These are phyloP conservation scores for Pteropus alecto DNA, from an alignment of 2,113 vertebrate genomes.

Conservation along the genomic window DNA sequence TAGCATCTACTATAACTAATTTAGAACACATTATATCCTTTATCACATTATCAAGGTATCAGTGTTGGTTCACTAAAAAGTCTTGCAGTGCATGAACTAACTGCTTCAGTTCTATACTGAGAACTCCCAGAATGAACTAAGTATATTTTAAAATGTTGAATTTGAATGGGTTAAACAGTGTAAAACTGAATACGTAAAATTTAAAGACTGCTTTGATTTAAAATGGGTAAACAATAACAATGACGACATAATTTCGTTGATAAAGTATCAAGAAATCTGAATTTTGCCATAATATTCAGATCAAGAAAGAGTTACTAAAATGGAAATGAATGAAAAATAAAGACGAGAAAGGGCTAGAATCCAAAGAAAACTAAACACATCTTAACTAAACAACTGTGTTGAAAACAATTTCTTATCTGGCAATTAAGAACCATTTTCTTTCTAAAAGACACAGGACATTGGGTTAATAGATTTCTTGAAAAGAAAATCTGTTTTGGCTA, in stretches of 20 bases:
- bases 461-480: conserved; percentile 84
- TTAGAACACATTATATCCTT: neutral
- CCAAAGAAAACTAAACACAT: conserved; percentile 14
- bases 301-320: conserved; percentile 32
- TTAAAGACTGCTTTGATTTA: neutral
- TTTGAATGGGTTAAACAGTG: neutral
- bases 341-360: neutral
- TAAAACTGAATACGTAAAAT: neutral
- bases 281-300: neutral
- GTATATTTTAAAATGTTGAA: neutral
- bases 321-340: neutral
- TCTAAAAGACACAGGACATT: conserved; percentile 79
- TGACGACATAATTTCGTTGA: neutral
- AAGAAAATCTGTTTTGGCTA: conserved; percentile 84
- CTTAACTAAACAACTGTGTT: conserved; percentile 73
- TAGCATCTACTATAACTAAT: neutral
- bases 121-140: rapidly evolving
- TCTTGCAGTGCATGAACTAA: neutral
- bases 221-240: conserved; percentile 30
- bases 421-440: conserved; percentile 83
- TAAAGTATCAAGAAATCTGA: neutral
- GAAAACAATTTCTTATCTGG: conserved; percentile 79
- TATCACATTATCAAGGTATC: neutral
- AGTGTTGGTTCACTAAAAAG: neutral
- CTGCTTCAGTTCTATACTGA: neutral